Evolutionary conservation across 2,888 invertebrate genomes (phyloP).

Genomic region (Maniola hyperantus): DNA sequence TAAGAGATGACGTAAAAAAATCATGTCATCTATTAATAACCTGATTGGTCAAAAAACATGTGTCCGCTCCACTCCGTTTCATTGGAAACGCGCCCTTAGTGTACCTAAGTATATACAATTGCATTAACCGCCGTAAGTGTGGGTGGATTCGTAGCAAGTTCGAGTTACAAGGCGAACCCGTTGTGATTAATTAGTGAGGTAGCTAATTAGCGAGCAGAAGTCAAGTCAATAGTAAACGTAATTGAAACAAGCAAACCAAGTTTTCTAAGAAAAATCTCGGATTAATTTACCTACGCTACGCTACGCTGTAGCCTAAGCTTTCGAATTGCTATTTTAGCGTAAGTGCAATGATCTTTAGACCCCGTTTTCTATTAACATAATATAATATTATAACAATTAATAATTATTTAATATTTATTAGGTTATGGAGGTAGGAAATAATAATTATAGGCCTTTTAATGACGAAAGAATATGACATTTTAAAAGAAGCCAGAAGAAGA

Average conservation of each 20-base stretch:
- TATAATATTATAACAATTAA: background rate
- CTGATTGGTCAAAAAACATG: too few species aligned
- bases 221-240: constrained; percentile 77
- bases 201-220: constrained; percentile 75
- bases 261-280: constrained; percentile 67
- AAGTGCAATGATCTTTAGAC: background rate
- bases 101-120: background rate
- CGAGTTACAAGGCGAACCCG: constrained; percentile 60
- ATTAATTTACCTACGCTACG: constrained; percentile 52
- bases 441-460: too few species aligned
- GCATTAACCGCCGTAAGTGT: background rate
- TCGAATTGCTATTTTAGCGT: constrained; percentile 19
- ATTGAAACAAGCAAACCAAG: constrained; percentile 71
- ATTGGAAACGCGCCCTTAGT: too few species aligned
- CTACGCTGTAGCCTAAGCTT: constrained; percentile 27
- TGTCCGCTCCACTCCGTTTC: too few species aligned
- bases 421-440: too few species aligned
- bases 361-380: background rate
- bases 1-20: too few species aligned
- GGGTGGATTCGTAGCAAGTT: constrained; percentile 11
- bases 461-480: too few species aligned
- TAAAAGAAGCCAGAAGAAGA: too few species aligned
- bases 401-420: too few species aligned
- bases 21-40: too few species aligned
- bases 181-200: constrained; percentile 75